Base-by-base conservation (phyloP, 2,888 invertebrate genomes). In the Tromatobia lineatoria region DNA sequence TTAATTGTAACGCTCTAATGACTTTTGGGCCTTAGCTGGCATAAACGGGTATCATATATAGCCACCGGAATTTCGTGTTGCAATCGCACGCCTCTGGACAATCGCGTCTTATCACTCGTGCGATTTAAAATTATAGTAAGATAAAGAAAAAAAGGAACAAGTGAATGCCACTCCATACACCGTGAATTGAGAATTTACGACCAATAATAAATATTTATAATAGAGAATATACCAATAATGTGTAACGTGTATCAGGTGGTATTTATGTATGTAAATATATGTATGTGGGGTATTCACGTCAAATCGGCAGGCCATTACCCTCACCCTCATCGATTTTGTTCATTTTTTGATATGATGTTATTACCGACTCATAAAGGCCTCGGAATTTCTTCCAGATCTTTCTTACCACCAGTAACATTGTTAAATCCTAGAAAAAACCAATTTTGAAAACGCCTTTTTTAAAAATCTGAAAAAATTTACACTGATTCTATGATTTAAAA, bases 1-100 rank as follows among this genome's bases (percentile, higher is more conserved):
- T 84, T 50, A 76, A 70, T 76, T 52, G 75, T 77, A 83, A 84
- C 61, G 77, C 80, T 84, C 76, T 77, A 73, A 83, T 83, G 77
- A 78, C 69, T 80, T 81, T 79, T 85, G 84, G 81, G 84, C 84
- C 84, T 79, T 85, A 81, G 81, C 84, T 85, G 84, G 84, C 84
- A 79, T 85, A 85, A 85, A 85, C 84, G 84, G 84, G 81, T 85
- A 81, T 85, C 78, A 75, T 38, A 81, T 67, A 38, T 83, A 83
- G 82, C 71, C 70, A 71, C 25, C 69, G 83, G 81, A 81, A 82
- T 85, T 79, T 85, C 71, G 84, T 81, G 81, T 79, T 79, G 73
- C 70, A 81, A 78, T 75, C 47, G 23, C 74, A 50, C 71, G 69
- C 38, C n/a, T 61, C 69, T 61, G 15, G 69, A 61, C 20, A 18